Evolutionary conservation across 2,797 vertebrate species (phyloP), one percentile per base, ranked within the genome.

Genomic region (Pristis pectinata): DNA sequence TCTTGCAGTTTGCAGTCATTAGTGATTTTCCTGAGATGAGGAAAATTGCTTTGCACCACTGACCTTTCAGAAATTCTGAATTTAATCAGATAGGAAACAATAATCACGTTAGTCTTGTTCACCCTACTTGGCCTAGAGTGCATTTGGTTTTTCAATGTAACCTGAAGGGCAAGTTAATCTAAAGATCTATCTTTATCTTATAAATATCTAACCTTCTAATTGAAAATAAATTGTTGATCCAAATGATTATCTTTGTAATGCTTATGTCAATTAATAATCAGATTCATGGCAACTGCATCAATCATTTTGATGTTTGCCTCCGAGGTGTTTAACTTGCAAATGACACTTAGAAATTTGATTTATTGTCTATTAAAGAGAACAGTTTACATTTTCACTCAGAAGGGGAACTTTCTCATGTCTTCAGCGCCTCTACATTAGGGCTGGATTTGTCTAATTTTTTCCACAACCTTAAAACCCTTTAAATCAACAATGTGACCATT

Each of bases 171-270:
- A 64, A 59, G 34, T 89, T 34, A 34, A 89, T 56, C 34, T 15
- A 61, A 89, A 89, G 89, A 64, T 89, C 85, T 61, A 64, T 89
- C n/a, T 64, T 89, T 89, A n/a, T 19, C 34, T 10, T 64, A 9
- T n/a, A 37, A 34, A 89, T 10, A 61, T 64, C 56, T 8, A 56
- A 37, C 34, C 30, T n/a, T 61, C 59, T 64, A 89, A 37, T 91
- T 91, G 59, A 67, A 41, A 91, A 37, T 91, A 91, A 91, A 91
- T n/a, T 64, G 59, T 37, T 91, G 87, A 91, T 37, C 56, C 59
- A 91, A 64, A 64, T 91, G n/a, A 64, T 91, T 61, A 91, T 64
- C n/a, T 89, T 89, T 89, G 30, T 89, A n/a, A 89, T 89, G 15
- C 56, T 91, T 91, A 22, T 37, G 87, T 91, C 59, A 67, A 41